These are phyloP conservation scores for Pinctada fucata DNA, from an alignment of 2,888 invertebrate genomes.

Conservation along the genomic window DNA sequence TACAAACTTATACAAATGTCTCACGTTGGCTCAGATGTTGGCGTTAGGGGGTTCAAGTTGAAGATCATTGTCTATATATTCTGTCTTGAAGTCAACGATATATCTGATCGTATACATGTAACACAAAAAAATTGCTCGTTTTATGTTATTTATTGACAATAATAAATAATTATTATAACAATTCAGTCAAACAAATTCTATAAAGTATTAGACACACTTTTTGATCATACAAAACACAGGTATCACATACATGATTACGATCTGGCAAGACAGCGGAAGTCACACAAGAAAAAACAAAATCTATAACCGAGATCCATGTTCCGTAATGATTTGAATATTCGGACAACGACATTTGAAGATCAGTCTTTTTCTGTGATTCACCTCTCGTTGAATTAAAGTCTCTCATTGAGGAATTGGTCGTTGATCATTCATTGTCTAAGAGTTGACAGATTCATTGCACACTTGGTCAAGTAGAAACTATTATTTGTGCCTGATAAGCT, in stretches of 20 bases:
- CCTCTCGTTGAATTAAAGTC: too few species aligned
- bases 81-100: too few species aligned
- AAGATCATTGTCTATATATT: too few species aligned
- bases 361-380: too few species aligned
- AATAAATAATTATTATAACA: slow-evolving; percentile 4
- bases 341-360: too few species aligned
- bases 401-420: too few species aligned
- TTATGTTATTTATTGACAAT: background rate
- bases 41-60: too few species aligned
- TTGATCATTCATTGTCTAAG: background rate
- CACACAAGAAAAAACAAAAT: background rate
- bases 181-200: slow-evolving; percentile 2
- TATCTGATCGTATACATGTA: too few species aligned
- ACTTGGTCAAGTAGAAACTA: slow-evolving; percentile 2
- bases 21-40: too few species aligned
- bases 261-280: background rate
- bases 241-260: background rate
- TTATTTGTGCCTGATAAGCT: slow-evolving; percentile 20
- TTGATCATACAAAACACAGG: background rate
- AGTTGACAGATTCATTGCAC: slow-evolving; percentile 12
- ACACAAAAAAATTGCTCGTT: background rate
- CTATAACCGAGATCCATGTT: background rate
- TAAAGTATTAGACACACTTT: background rate
- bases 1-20: too few species aligned
- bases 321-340: too few species aligned